Evolutionary conservation across 2,888 invertebrate species (phyloP), one percentile per base, ranked within the genome.

Genomic region (Drosophila emarginata): DNA sequence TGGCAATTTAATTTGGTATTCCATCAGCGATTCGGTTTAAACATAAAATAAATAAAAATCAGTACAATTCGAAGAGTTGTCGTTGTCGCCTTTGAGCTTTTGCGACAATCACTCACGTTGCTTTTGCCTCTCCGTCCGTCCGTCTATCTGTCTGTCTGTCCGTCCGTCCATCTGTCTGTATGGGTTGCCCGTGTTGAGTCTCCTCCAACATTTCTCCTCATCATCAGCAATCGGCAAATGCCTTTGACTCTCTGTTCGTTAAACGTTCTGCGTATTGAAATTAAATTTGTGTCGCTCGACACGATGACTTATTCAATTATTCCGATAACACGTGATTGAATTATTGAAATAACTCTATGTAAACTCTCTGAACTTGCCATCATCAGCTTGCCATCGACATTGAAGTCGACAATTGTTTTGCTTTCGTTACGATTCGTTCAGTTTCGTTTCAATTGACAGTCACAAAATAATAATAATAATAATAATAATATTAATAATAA

Each of bases 21-120:
- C 89, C 83, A 78, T 72, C 68, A 80, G 72, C 89, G 89, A 89
- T 89, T 89, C 77, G 74, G 79, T 88, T 87, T 78, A 80, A 87
- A 88, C 89, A 89, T 89, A 87, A 89, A 89, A 89, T 88, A 89
- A 88, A 84, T 84, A 84, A 84, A 84, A 84, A 87, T 84, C 87
- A 84, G 84, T 87, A 84, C 87, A 84, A 87, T 87, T 84, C 87
- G 87, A 84, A 87, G 79, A 78, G 75, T 71, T 78, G 79, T 45
- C 45, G 45, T 72, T 75, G 76, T 79, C 82, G 84, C 85, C 87
- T 87, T 84, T 84, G 84, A 84, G 84, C 84, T 84, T 84, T 84
- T 80, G 84, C 84, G 84, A 87, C 84, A 84, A 84, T 84, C 84
- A 81, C 87, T 84, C 83, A 83, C 85, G 85, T 80, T 85, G 82